Evolutionary conservation across 2,113 vertebrate species (phyloP).

Genomic region (Glaucomys volans): DNA sequence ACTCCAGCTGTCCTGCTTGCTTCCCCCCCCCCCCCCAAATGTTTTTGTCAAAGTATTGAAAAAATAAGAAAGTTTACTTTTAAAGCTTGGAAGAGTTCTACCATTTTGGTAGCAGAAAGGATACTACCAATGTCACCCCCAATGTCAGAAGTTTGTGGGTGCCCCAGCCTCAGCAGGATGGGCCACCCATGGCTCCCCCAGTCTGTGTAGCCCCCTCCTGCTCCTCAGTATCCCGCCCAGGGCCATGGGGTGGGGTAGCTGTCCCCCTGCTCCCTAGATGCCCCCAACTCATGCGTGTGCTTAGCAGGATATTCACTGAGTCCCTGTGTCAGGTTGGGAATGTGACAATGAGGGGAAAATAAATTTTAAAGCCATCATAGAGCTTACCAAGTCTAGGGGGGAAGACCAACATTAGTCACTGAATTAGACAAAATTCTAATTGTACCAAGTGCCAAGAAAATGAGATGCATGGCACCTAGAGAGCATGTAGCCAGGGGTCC

Average conservation of each 20-base stretch:
- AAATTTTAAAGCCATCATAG: background rate
- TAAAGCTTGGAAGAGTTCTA: background rate
- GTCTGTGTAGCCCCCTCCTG: background rate
- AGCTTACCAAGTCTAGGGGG: background rate
- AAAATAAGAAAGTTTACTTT: background rate
- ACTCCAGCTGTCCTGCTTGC: background rate
- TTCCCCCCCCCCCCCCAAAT: no score
- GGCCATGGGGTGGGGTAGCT: background rate
- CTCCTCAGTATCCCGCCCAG: accelerated
- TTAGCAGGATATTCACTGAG: background rate
- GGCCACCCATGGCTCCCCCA: background rate
- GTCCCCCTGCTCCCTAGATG: background rate
- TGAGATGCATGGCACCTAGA: background rate
- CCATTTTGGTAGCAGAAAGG: background rate
- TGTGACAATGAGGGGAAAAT: background rate
- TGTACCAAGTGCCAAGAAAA: background rate
- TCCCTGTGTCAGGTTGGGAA: background rate
- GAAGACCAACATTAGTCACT: background rate
- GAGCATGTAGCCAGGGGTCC: no score
- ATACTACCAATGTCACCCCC: accelerated
- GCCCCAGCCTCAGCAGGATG: background rate
- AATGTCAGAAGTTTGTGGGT: background rate
- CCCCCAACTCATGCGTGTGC: background rate
- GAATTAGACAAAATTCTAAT: background rate
- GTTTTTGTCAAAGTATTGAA: background rate